These are phyloP conservation scores for Pandemis cinnamomeana DNA, from an alignment of 2,888 invertebrate genomes.

Conservation along the genomic window DNA sequence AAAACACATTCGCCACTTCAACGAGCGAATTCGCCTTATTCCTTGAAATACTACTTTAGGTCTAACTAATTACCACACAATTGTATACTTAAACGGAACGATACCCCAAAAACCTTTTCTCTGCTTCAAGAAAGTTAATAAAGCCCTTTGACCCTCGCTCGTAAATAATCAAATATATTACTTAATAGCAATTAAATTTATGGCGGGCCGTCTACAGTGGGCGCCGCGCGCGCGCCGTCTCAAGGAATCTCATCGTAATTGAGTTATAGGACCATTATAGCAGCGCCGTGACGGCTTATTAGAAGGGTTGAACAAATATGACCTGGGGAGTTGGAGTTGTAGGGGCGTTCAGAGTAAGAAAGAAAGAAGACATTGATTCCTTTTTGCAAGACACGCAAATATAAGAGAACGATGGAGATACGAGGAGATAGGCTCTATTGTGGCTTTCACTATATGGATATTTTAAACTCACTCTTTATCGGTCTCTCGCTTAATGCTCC, in stretches of 20 bases:
- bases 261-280: conserved; percentile 46
- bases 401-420: no score
- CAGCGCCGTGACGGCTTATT: conserved; percentile 28
- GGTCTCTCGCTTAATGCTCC: no score
- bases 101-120: conserved; percentile 27
- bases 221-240: conserved; percentile 32
- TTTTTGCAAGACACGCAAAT: no score
- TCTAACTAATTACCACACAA: no score
- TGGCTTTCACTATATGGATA: no score
- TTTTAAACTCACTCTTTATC: no score
- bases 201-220: conserved; percentile 41
- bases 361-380: no score
- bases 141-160: conserved; percentile 36
- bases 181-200: conserved; percentile 49
- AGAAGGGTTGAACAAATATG: conserved; percentile 17
- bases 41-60: no score
- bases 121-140: conserved; percentile 25
- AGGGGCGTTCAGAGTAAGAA: not conserved
- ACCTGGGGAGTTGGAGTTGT: not conserved
- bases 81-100: not conserved
- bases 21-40: no score
- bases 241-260: conserved; percentile 43
- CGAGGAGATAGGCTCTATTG: no score
- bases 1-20: no score
- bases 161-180: conserved; percentile 50